phyloP scores from a whole-genome alignment of 1,140 invertebrate genomes.

The Choristoneura fumiferana region DNA sequence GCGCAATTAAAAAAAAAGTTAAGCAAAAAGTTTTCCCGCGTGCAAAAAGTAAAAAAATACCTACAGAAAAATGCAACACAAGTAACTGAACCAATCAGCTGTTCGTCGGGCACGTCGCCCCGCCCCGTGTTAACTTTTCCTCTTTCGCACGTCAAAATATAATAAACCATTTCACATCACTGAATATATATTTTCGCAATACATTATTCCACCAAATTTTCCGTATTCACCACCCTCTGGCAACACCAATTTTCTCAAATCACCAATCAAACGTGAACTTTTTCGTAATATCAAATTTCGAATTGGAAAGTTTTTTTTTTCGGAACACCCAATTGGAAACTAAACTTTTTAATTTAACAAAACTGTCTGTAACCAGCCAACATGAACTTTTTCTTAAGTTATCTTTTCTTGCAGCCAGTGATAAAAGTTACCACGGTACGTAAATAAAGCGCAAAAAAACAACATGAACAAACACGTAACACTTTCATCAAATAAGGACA shows the following conservation, averaged over 20 bases:
- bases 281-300: not conserved
- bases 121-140: slow-evolving; percentile 67
- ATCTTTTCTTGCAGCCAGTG: too few species aligned
- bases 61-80: slow-evolving; percentile 73
- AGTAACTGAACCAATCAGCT: slow-evolving; percentile 69
- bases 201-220: not conserved
- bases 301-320: not conserved
- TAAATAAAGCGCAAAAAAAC: too few species aligned
- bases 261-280: slow-evolving; percentile 8
- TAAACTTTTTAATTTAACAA: too few species aligned
- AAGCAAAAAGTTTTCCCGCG: slow-evolving; percentile 26
- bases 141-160: slow-evolving; percentile 62
- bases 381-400: too few species aligned
- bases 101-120: slow-evolving; percentile 55
- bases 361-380: too few species aligned
- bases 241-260: not conserved
- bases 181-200: slow-evolving; percentile 12
- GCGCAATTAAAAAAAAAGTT: slow-evolving; percentile 26
- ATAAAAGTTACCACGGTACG: too few species aligned
- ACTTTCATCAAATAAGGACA: slow-evolving; percentile 22
- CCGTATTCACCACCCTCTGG: not conserved
- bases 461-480: too few species aligned
- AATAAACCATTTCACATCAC: slow-evolving; percentile 46
- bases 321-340: too few species aligned
- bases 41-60: slow-evolving; percentile 59